Evolutionary conservation across 1,140 invertebrate species (phyloP), one percentile per base, ranked within the genome.

Genomic region (Hydropsyche tenuis): DNA sequence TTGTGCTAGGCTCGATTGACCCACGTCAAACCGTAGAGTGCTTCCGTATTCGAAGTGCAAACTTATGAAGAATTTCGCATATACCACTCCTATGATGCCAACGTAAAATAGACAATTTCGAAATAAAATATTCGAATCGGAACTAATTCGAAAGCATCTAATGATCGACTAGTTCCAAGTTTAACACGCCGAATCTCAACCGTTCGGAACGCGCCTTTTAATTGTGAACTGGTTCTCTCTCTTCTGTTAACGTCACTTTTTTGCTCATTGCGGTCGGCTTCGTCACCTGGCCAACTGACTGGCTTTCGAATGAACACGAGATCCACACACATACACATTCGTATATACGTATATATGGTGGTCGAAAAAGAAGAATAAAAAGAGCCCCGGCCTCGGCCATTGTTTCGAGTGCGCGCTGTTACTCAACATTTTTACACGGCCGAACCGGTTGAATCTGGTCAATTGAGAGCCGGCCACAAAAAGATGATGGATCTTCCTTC

Each of bases 171-270:
- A n/a, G n/a, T n/a, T n/a, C n/a, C n/a, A n/a, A n/a, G n/a, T n/a
- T n/a, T n/a, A n/a, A n/a, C n/a, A n/a, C n/a, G n/a, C n/a, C 14
- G 14, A 4, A 51, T 51, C 46, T 4, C 46, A 16, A 51, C 46
- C 4, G 14, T 5, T 16, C 46, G 3, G 46, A 16, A n/a, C n/a
- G 27, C 60, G 22, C 27, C 9, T 53, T 60, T 63, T 63, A 63
- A 63, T 63, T 63, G 60, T 63, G 60, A 63, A 63, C 60, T 27
- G 60, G 60, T 63, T 60, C 25, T 63, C 20, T n/a, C n/a, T n/a
- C n/a, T n/a, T n/a, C n/a, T n/a, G n/a, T n/a, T 60, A 27, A 53
- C 27, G 60, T 63, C 60, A 63, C 22, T 63, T 63, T 51, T 63
- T 63, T 53, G 48, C 48, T 20, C n/a, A 60, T 60, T 25, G 53